Evolutionary conservation across 1,140 invertebrate genomes (phyloP), one percentile per base, ranked within the genome.

Genomic region (Stenopsyche tienmushanensis): DNA sequence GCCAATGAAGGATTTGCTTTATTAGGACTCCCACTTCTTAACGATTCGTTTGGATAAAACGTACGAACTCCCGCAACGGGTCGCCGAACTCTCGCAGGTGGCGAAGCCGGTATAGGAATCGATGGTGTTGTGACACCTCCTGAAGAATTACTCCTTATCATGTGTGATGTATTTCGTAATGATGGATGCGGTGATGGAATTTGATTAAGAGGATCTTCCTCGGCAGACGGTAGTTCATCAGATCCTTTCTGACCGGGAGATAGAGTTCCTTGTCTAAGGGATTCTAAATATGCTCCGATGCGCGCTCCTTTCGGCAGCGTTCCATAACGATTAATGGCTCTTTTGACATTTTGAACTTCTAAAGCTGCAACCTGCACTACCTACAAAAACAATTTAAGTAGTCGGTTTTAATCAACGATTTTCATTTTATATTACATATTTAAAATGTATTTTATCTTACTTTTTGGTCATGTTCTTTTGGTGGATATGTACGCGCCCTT

Each of bases 341-440:
- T 88, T 73, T 96, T 93, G 57, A 98, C 94, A 83, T 98, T 98
- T 78, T 97, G 93, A 67, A 97, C 94, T 81, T 98, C 96, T 64
- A 98, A 81, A 13, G 94, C 92, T 67, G 92, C 93, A 57, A 96
- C 91, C 75, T 87, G 86, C 17, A 91, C 86, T 68, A 85, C 82
- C 78, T 85, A 78, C 66, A 81, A 80, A 49, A 76, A 77, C 62
- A 24, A 71, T 52, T 34, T 7, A 34, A 34, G 5, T 34, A 34
- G 13, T 34, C 15, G 15, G 15, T 54, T 54, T 24, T 54, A 10
- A 54, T 21, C 25, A n/a, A n/a, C n/a, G n/a, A n/a, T n/a, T n/a
- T 21, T 10, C 15, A 8, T 53, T 53, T 53, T 9, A 5, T 53
- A 53, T 8, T 8, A 53, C 9, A 21, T 24, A 23, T 18, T 9